A percentile compares a stretch with the other conserved stretches of the same genome.
Conservation (phyloP, 2,888 invertebrate genomes). For the Ochropacha duplaris region DNA sequence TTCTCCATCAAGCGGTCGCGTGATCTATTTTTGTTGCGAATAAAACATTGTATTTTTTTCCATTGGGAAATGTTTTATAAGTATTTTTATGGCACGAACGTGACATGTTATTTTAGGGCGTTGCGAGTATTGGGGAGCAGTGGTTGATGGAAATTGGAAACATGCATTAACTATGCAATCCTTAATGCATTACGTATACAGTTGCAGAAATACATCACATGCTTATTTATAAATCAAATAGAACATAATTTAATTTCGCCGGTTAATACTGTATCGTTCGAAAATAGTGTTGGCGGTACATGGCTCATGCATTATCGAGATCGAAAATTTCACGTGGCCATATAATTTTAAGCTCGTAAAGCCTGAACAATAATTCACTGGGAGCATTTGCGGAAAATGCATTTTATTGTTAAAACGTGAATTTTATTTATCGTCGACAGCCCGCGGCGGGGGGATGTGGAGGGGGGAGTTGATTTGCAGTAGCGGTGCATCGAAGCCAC, state of each 20-base stretch:
- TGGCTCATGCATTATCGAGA: constrained; percentile 74
- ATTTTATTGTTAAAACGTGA: constrained; percentile 84
- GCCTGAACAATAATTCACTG: constrained; percentile 78
- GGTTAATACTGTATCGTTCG: constrained; percentile 39
- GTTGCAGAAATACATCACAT: background rate
- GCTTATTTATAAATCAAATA: constrained; percentile 23
- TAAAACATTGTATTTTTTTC: constrained; percentile 77
- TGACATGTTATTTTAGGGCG: constrained; percentile 64
- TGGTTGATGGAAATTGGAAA: constrained; percentile 50
- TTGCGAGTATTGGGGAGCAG: constrained; percentile 38
- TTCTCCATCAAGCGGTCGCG: constrained; percentile 78
- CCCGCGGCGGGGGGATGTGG: constrained; percentile 59
- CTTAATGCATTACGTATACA: constrained; percentile 24
- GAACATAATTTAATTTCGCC: constrained; percentile 34
- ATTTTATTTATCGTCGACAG: constrained; percentile 82
- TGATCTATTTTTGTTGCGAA: constrained; percentile 81
- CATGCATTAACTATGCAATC: constrained; percentile 57
- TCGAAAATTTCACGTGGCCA: constrained; percentile 81
- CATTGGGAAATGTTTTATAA: constrained; percentile 78
- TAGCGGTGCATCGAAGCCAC: constrained; percentile 77
- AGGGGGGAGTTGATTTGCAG: constrained; percentile 77
- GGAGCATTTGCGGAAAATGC: constrained; percentile 83
- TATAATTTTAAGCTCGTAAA: constrained; percentile 84
- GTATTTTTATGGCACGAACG: constrained; percentile 74
- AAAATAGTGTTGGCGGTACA: constrained; percentile 69